Percentiles rank a stretch among this genome's conserved stretches.
These are phyloP conservation scores for Aegotheles bennettii DNA, from an alignment of 2,113 vertebrate species.

Conservation along the genomic window DNA sequence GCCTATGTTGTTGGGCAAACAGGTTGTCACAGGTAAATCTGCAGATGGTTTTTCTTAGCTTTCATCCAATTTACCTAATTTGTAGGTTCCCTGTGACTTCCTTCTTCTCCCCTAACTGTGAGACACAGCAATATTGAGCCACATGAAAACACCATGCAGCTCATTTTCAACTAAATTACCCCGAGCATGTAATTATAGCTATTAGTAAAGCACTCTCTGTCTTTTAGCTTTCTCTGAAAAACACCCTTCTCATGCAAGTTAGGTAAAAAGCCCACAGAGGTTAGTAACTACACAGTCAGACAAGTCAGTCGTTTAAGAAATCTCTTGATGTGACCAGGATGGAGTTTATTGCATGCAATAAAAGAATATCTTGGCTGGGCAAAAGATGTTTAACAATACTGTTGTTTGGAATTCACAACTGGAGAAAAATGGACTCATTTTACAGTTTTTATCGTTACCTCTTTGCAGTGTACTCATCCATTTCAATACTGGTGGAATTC, in stretches of 20 bases:
- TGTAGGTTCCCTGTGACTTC: neutral
- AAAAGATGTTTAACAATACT: neutral
- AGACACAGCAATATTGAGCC: neutral
- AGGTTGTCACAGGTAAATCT: slow-evolving; percentile 64
- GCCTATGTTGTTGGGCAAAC: slow-evolving; percentile 23
- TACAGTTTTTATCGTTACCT: neutral
- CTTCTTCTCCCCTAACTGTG: neutral
- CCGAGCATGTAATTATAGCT: neutral
- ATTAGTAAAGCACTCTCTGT: slow-evolving; percentile 15
- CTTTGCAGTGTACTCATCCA: neutral
- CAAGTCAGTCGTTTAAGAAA: neutral
- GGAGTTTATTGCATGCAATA: neutral
- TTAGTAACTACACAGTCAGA: neutral
- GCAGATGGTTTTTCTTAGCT: slow-evolving; percentile 32
- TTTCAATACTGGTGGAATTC: neutral
- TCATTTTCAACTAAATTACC: slow-evolving; percentile 45
- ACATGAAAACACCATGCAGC: neutral
- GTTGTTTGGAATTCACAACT: neutral
- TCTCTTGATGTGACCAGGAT: neutral
- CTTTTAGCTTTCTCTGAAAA: neutral
- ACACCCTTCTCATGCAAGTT: neutral
- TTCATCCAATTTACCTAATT: neutral
- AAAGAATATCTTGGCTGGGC: neutral
- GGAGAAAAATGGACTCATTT: neutral
- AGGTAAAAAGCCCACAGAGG: neutral